Base-by-base conservation (phyloP, 2,797 vertebrate genomes). In the Denticeps clupeoides region DNA sequence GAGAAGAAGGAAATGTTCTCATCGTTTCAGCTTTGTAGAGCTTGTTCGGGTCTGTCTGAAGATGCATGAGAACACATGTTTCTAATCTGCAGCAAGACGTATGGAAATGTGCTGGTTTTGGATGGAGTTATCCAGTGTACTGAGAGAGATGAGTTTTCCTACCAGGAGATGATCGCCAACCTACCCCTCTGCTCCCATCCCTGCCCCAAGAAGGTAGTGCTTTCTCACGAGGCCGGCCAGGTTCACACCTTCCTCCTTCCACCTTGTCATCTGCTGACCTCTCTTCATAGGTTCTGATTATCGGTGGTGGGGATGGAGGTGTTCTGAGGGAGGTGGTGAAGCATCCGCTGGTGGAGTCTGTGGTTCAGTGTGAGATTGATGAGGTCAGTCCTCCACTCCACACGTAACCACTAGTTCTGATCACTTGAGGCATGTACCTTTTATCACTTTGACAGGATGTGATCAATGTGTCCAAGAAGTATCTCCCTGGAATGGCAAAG, bases 111-210 rank as follows among this genome's bases (percentile, higher is more conserved):
- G 29, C 66, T 98, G 67, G 87, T 98, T 53, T 71, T 98, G 68
- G 94, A 97, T 55, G 93, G 94, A n/a, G 88, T 98, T 52, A 97
- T 97, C 70, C 94, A 98, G 67, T 97, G 93, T 74, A 97, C 94
- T 0, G 92, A 98, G 69, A 79, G 94, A 24, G 94, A 98, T 35
- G 92, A 97, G 70, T 98, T 98, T 70, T 91, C 93, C 26, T 98
- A 98, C 68, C 94, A 98, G 55, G 94, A 98, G 73, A 97, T 95
- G 93, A 97, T 97, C 5, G 93, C 91, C 58, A 91, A 94, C 76
- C 85, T 98, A 27, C 90, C 93, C 0, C 69, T 98, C 33, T 92
- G 83, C 81, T 90, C 89, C 73, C 94, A 97, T 59, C 90, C 90
- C 3, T 82, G 82, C 43, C 94, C 93, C 2, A 87, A 88, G 54